Percentiles rank a stretch among this genome's conserved stretches.
These are phyloP conservation scores for Drosophila rufa DNA, from an alignment of 1,140 invertebrate genomes.

Conservation along the genomic window DNA sequence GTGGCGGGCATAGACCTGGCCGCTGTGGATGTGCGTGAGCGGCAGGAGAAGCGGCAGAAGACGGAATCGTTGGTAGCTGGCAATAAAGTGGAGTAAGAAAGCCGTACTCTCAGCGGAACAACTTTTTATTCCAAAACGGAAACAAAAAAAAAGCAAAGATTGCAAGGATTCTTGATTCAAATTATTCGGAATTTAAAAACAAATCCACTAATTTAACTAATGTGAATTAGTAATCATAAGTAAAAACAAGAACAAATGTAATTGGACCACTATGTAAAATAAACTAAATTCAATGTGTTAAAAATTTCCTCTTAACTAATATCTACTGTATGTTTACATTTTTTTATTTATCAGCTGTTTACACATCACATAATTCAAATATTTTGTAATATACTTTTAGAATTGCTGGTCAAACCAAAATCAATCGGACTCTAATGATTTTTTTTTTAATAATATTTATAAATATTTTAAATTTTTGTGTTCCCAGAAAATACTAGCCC, in stretches of 20 bases:
- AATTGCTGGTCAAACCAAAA: constrained; percentile 3
- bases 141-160: constrained; percentile 17
- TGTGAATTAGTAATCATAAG: too few relatives aligned
- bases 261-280: too few relatives aligned
- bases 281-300: too few relatives aligned
- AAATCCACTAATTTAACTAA: constrained; percentile 3
- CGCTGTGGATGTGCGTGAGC: constrained; percentile 93
- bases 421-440: background rate
- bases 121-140: constrained; percentile 66
- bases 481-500: background rate
- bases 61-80: constrained; percentile 31
- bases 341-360: constrained; percentile 1
- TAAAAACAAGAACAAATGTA: too few relatives aligned
- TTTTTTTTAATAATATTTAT: constrained; percentile 1
- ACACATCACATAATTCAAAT: background rate
- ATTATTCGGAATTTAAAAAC: constrained; percentile 26
- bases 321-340: constrained; percentile 4
- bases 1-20: constrained; percentile 94
- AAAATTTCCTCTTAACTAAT: background rate
- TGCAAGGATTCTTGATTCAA: constrained; percentile 57
- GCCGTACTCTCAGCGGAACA: constrained; percentile 29
- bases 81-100: constrained; percentile 77
- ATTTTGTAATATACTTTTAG: background rate
- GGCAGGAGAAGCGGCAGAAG: constrained; percentile 85
- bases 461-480: background rate